Evolutionary conservation across 2,888 invertebrate genomes (phyloP).

Genomic region (Copidosoma aretas): DNA sequence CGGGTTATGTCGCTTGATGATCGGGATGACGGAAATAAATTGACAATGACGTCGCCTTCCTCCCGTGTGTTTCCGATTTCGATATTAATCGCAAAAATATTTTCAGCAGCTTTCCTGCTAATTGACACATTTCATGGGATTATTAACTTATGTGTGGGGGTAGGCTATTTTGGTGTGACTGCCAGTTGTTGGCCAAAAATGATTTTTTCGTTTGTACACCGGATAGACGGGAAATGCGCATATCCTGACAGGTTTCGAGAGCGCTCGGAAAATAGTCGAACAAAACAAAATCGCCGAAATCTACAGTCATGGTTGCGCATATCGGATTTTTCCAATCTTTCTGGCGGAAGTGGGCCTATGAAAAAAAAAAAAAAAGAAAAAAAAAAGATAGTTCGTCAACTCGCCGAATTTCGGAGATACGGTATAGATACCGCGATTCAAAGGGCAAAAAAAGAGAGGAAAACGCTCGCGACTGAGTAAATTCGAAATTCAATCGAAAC

Average conservation of each 20-base stretch:
- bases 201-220: constrained; percentile 9
- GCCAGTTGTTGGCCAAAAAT: background rate
- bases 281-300: background rate
- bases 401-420: constrained; percentile 19
- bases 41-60: too few relatives aligned
- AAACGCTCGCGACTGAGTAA: constrained; percentile 23
- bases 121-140: too few relatives aligned
- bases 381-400: constrained; percentile 1
- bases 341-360: background rate
- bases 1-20: too few relatives aligned
- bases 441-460: constrained; percentile 22
- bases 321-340: constrained; percentile 25
- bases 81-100: too few relatives aligned
- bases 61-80: too few relatives aligned
- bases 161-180: too few relatives aligned
- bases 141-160: too few relatives aligned
- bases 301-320: constrained; percentile 11
- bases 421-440: constrained; percentile 11
- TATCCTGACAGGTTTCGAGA: background rate
- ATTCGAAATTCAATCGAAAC: constrained; percentile 39
- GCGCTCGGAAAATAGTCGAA: constrained; percentile 18
- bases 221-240: too few relatives aligned
- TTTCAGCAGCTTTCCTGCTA: too few relatives aligned
- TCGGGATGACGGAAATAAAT: too few relatives aligned
- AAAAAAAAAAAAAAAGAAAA: background rate